A percentile compares a stretch with the other conserved stretches of the same genome.
phyloP scores from a whole-genome alignment of 2,113 vertebrate species.

The Tupaia chinensis region DNA sequence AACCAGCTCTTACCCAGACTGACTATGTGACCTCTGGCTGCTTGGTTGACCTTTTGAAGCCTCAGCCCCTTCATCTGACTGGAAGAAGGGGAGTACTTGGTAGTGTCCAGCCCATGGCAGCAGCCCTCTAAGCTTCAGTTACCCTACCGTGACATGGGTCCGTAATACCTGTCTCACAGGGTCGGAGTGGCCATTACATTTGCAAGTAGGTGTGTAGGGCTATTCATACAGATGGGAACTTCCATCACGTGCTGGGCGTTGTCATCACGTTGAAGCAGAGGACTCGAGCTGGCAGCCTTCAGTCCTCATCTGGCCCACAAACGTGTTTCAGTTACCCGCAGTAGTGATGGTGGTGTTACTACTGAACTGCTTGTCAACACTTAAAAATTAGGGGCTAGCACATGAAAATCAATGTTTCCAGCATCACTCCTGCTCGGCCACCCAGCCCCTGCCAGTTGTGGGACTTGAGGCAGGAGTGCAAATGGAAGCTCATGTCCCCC shows the following conservation, averaged over 20 bases:
- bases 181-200: fast-evolving
- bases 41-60: background rate
- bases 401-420: background rate
- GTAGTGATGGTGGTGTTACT: background rate
- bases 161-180: background rate
- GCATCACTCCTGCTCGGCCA: background rate
- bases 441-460: no score
- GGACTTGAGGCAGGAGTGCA: background rate
- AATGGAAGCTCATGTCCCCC: fast-evolving
- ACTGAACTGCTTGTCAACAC: background rate
- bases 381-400: background rate
- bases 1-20: background rate
- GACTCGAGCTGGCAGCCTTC: background rate
- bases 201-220: fast-evolving
- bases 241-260: fast-evolving
- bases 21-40: background rate
- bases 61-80: background rate
- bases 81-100: background rate
- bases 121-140: background rate
- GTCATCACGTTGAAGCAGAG: fast-evolving
- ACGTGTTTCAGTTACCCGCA: fast-evolving
- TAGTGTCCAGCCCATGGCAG: fast-evolving
- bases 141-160: background rate
- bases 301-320: background rate
- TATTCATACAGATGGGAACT: fast-evolving